Conservation (phyloP, 2,113 vertebrate species). For the Ophthalmolycus amberensis region DNA sequence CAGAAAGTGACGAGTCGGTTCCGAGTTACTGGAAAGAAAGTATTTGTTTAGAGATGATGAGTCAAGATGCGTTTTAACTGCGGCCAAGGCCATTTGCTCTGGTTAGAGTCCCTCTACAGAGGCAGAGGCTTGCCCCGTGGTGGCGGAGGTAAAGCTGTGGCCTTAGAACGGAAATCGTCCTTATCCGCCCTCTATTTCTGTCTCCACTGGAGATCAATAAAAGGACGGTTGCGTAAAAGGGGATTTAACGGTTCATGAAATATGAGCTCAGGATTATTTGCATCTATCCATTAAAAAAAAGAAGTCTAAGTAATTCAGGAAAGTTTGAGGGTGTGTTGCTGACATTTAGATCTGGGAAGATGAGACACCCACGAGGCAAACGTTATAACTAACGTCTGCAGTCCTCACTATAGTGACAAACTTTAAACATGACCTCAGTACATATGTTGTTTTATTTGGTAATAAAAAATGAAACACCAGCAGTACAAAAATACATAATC, state of each 20-base stretch:
- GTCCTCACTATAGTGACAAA: neutral
- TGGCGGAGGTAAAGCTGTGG: constrained; percentile 42
- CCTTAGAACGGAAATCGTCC: constrained; percentile 51
- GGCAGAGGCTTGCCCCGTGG: neutral
- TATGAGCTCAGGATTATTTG: neutral
- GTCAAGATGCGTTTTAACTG: neutral
- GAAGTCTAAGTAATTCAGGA: no score
- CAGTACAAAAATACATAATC: constrained; percentile 39
- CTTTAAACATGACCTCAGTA: neutral
- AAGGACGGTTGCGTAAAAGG: constrained; percentile 33
- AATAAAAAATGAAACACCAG: neutral
- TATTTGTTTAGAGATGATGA: neutral
- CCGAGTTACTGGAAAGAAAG: neutral
- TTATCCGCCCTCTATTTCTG: constrained; percentile 8
- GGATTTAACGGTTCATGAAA: constrained; percentile 7
- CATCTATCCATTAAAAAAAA: neutral
- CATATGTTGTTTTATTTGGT: constrained; percentile 31
- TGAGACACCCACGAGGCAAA: neutral
- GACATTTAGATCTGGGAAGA: constrained; percentile 8
- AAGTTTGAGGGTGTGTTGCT: neutral
- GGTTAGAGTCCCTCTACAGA: neutral
- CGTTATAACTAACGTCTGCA: no score
- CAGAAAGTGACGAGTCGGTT: neutral
- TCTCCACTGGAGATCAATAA: constrained; percentile 26
- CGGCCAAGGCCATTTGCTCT: neutral